Evolutionary conservation across 2,797 vertebrate genomes (phyloP), one percentile per base, ranked within the genome.

Genomic region (Parotocinclus haroldoi): DNA sequence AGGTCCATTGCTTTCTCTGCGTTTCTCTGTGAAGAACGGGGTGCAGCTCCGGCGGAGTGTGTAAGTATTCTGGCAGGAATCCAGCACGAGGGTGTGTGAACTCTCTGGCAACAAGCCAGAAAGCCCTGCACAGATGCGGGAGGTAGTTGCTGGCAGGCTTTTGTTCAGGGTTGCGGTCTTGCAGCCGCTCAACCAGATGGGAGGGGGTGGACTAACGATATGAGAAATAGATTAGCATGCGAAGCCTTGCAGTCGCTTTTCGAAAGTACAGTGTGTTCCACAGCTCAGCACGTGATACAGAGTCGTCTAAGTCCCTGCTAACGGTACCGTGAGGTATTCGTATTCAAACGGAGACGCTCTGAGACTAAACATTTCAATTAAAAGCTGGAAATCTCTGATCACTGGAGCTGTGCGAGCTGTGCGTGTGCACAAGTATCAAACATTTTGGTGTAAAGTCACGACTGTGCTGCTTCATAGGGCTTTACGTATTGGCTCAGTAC

Each of bases 101-200:
- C 59, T 10, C 44, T 36, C 38, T 75, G 73, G 73, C 64, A 44
- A 19, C 3, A 1, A 58, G 61, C 67, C 73, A 78, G 27, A 49
- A 58, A 68, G 40, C 58, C 52, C 63, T 53, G 57, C n/a, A 66
- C 67, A 72, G 55, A 46, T n/a, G 60, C 65, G 44, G 68, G 52
- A 63, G 59, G 66, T 60, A 55, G 69, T 72, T 69, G 69, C 63
- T 68, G 48, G 60, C 71, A 60, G 56, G 82, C 82, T 85, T 89
- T 89, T 88, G 82, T 89, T 82, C 60, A 0, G 58, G 66, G 73
- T 80, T 80, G 80, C 83, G 82, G 86, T 85, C 86, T 78, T 80
- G 79, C 86, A 74, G 60, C 69, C 59, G 63, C 50, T 58, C 61
- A 62, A 37, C 71, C 57, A 45, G 56, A 68, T 40, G 45, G 52